Evolutionary conservation across 2,113 vertebrate genomes (phyloP).

Genomic region (Dromaius novaehollandiae): DNA sequence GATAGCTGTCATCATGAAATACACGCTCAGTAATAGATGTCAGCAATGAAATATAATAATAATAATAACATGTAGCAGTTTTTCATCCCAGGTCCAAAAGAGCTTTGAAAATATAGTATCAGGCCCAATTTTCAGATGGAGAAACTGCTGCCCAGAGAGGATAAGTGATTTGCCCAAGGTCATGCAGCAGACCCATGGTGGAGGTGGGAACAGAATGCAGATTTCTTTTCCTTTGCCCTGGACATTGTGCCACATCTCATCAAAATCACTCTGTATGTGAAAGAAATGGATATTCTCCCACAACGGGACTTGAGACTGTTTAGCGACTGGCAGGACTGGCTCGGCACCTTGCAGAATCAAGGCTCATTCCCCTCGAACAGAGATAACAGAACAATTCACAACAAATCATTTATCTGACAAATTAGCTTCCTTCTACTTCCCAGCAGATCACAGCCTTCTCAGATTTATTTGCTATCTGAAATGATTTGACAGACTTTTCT

Average conservation of each 20-base stretch:
- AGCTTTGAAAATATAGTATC: slow-evolving; percentile 24
- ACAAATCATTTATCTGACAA: slow-evolving; percentile 64
- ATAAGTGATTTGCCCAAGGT: slow-evolving; percentile 27
- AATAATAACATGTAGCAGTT: slow-evolving; percentile 14
- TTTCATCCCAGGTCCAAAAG: background rate
- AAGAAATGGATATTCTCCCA: background rate
- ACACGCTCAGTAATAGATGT: slow-evolving; percentile 53
- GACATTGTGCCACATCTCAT: background rate
- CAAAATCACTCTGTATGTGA: background rate
- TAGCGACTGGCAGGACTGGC: background rate
- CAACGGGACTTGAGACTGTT: background rate
- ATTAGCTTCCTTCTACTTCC: slow-evolving; percentile 48
- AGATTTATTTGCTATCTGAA: slow-evolving; percentile 56
- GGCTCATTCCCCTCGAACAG: slow-evolving; percentile 7
- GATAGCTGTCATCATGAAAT: slow-evolving; percentile 65
- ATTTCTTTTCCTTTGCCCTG: background rate
- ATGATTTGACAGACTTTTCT: slow-evolving; percentile 14
- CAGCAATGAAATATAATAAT: slow-evolving; percentile 57
- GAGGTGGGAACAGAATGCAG: background rate
- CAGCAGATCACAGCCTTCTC: slow-evolving; percentile 21
- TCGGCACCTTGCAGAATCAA: background rate
- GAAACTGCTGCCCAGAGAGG: background rate
- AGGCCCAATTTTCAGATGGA: background rate
- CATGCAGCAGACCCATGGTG: background rate
- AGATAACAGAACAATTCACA: slow-evolving; percentile 49